Conservation (phyloP, 2,113 vertebrate genomes). For the Psammodynastes pulverulentus region DNA sequence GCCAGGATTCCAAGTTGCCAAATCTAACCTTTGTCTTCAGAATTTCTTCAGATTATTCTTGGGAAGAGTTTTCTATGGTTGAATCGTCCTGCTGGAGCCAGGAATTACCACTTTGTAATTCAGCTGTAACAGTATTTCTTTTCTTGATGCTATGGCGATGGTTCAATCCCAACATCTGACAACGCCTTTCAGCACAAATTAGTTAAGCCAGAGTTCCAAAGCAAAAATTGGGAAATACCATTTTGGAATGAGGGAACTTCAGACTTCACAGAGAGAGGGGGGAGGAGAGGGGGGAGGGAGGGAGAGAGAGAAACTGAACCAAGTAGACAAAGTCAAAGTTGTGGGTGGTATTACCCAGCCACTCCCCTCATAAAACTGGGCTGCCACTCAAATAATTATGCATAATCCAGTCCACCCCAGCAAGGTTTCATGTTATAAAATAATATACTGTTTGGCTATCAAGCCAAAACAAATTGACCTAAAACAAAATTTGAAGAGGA, state of each 20-base stretch:
- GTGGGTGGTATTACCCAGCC: background rate
- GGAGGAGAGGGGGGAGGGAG: too few species aligned
- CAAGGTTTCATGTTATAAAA: background rate
- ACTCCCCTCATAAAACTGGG: background rate
- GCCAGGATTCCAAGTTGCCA: background rate
- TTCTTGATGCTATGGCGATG: background rate
- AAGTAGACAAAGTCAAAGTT: background rate
- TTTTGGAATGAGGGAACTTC: background rate
- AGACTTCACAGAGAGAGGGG: background rate
- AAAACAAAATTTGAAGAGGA: background rate
- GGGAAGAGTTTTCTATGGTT: background rate
- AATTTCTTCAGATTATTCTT: background rate
- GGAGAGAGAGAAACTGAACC: background rate
- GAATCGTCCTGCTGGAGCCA: fast-evolving
- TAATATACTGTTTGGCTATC: background rate
- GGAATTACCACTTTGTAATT: background rate
- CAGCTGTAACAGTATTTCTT: background rate
- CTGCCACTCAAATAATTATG: background rate
- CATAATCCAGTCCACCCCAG: background rate
- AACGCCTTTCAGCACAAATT: slow-evolving; percentile 22
- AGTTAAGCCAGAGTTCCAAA: slow-evolving; percentile 11
- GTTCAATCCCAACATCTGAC: slow-evolving; percentile 9
- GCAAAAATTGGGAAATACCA: slow-evolving; percentile 1
- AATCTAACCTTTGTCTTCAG: background rate
- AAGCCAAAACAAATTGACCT: background rate